Percentiles rank a stretch among this genome's conserved stretches.
These are phyloP conservation scores for Sinopyrophorus schimmeli DNA, from an alignment of 2,888 invertebrate species.

Conservation along the genomic window DNA sequence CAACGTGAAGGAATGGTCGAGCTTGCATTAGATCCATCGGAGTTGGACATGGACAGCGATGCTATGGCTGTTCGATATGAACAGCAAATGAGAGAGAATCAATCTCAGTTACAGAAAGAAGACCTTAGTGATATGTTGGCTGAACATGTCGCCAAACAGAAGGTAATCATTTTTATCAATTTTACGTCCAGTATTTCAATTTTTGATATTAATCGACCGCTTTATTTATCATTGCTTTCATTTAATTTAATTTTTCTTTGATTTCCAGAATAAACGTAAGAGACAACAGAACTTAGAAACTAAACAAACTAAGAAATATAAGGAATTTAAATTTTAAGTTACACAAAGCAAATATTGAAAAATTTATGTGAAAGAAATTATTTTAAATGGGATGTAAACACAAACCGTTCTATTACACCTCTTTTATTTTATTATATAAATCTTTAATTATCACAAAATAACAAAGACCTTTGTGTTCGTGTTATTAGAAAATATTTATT, in stretches of 20 bases:
- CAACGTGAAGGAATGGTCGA: constrained; percentile 79
- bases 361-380: no score
- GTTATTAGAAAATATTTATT: no score
- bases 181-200: no score
- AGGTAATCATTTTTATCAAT: constrained; percentile 69
- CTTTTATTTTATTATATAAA: no score
- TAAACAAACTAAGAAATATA: constrained; percentile 94
- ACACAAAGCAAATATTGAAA: no score
- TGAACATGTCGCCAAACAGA: constrained; percentile 96
- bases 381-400: no score
- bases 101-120: constrained; percentile 85
- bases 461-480: no score
- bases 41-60: constrained; percentile 93
- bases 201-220: constrained; percentile 1
- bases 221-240: no score
- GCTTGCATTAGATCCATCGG: constrained; percentile 95
- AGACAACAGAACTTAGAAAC: constrained; percentile 87
- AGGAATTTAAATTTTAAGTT: constrained; percentile 93
- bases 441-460: no score
- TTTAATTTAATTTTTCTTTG: constrained; percentile 37
- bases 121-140: constrained; percentile 98
- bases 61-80: constrained; percentile 96
- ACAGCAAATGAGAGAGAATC: constrained; percentile 91
- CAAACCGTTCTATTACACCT: no score
- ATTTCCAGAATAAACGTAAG: constrained; percentile 86